These are phyloP conservation scores for Siphlonurus alternatus DNA, from an alignment of 2,888 invertebrate genomes.

Conservation along the genomic window DNA sequence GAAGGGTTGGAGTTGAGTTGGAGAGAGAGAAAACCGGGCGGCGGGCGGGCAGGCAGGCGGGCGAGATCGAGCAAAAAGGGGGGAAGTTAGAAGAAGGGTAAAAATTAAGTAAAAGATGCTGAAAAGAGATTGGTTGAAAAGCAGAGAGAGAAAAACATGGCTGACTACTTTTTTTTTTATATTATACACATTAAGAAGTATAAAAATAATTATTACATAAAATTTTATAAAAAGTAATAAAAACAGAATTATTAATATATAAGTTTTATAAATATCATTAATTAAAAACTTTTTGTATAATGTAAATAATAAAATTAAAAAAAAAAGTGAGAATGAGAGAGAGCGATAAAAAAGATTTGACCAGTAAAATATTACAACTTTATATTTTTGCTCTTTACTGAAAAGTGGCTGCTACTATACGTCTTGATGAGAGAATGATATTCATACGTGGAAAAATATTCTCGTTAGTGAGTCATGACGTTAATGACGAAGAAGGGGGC, in stretches of 20 bases:
- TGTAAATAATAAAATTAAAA: neutral
- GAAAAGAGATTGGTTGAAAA: slow-evolving; percentile 3
- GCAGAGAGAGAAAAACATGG: neutral
- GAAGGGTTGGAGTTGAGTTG: neutral
- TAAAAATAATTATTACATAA: neutral
- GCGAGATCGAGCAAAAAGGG: neutral
- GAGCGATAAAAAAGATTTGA: too few species aligned
- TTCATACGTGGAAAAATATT: neutral
- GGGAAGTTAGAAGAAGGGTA: neutral
- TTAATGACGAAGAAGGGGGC: neutral
- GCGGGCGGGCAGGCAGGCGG: neutral
- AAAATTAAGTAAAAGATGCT: slow-evolving; percentile 3
- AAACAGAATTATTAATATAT: neutral
- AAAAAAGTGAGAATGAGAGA: neutral
- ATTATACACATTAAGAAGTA: neutral
- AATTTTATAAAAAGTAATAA: neutral
- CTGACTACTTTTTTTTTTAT: neutral
- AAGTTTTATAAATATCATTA: neutral
- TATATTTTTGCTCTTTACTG: too few species aligned
- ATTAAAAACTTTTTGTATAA: neutral
- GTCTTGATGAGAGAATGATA: neutral
- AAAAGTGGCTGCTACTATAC: too few species aligned
- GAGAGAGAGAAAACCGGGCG: neutral
- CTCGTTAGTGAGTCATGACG: neutral
- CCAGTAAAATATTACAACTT: neutral